These are phyloP conservation scores for Scelioninae gen. 1 DNA, from an alignment of 2,888 invertebrate genomes.

Conservation along the genomic window DNA sequence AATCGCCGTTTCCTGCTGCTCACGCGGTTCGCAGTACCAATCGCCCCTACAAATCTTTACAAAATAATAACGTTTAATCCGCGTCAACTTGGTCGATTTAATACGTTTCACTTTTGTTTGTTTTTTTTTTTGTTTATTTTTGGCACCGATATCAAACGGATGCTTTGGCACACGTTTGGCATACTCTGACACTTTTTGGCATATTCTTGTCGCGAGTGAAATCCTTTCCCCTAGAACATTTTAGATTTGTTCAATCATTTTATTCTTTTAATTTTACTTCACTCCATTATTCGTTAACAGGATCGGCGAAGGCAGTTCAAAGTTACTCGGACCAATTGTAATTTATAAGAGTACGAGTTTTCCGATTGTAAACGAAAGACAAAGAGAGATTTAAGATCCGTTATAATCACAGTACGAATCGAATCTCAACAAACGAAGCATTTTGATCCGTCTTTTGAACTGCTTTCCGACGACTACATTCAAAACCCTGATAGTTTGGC, in stretches of 20 bases:
- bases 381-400: background rate
- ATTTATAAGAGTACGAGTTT: background rate
- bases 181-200: slow-evolving; percentile 64
- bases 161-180: slow-evolving; percentile 69
- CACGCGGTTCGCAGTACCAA: slow-evolving; percentile 24
- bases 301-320: slow-evolving; percentile 47
- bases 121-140: background rate
- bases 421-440: slow-evolving; percentile 18
- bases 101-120: background rate
- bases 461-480: slow-evolving; percentile 42
- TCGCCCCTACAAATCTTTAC: slow-evolving; percentile 4
- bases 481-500: slow-evolving; percentile 67
- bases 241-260: slow-evolving; percentile 32
- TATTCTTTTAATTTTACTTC: slow-evolving; percentile 28
- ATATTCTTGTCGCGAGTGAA: slow-evolving; percentile 60
- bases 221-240: slow-evolving; percentile 14
- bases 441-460: slow-evolving; percentile 27
- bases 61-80: slow-evolving; percentile 41
- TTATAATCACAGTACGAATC: slow-evolving; percentile 14
- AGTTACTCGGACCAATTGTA: slow-evolving; percentile 18
- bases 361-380: background rate
- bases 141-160: slow-evolving; percentile 64
- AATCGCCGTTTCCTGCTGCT: slow-evolving; percentile 44
- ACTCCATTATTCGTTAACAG: slow-evolving; percentile 24
- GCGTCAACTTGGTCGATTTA: slow-evolving; percentile 30